Evolutionary conservation across 2,888 invertebrate genomes (phyloP), one percentile per base, ranked within the genome.

Genomic region (Melieria omissa): DNA sequence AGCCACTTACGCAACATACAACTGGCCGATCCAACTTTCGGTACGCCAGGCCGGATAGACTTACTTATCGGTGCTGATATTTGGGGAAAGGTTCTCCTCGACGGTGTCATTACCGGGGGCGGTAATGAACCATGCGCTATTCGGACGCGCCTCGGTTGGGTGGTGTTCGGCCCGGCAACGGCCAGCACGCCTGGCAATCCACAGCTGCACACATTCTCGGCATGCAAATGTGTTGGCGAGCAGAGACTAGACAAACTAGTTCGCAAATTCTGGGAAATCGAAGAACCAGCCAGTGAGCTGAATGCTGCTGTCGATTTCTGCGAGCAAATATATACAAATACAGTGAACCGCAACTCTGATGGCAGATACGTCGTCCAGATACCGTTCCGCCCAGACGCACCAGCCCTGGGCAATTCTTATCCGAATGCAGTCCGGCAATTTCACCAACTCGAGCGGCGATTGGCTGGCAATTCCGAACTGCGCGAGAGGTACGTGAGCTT

Each of bases 41-140:
- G 79, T 5, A 70, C 74, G 9, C 73, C 77, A 29, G 76, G 76
- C 29, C 64, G 45, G 7, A 68, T 73, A 12, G 74, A 74, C 57
- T 41, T 72, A 7, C 68, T 75, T 2, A 63, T 76, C 8, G 70
- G 74, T 14, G 70, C 73, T 9, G 70, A 74, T 54, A 58, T 69
- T 4, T 71, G 71, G 46, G 49, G 16, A 60, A 44, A 6, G 49
- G 16, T 74, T 41, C 69, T 74, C 12, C 58, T 49, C 41, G 52
- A 67, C 7, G 65, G 46, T n/a, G 54, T 73, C 8, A 62, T 68
- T 6, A 45, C 10, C 16, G 72, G 75, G 4, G 41, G n/a, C 41
- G 29, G 44, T 4, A 58, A 58, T 29, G 61, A 65, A 49, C 75
- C 75, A 4, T 60, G 62, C 10, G 71, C 69, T 10, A 62, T 71